Percentiles rank a stretch among this genome's conserved stretches.
phyloP scores from a whole-genome alignment of 2,797 vertebrate genomes.

The Fundulus diaphanus region DNA sequence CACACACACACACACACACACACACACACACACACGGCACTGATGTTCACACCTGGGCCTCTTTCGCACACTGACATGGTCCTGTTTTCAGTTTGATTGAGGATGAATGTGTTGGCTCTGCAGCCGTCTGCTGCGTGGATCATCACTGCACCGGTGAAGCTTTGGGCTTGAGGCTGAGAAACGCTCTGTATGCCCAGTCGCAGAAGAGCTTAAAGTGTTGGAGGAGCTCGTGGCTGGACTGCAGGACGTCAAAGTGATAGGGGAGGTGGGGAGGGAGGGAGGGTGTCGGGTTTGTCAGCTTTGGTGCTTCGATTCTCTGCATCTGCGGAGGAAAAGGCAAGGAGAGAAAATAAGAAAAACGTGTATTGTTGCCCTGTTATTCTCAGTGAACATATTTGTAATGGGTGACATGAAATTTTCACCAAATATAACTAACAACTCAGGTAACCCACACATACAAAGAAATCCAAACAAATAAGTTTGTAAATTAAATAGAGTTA shows the following conservation, averaged over 20 bases:
- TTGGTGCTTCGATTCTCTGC: constrained; percentile 75
- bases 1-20: constrained; percentile 63
- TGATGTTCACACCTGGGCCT: constrained; percentile 53
- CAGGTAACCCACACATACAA: neutral
- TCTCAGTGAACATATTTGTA: neutral
- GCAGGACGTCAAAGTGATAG: constrained; percentile 81
- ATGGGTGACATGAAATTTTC: neutral
- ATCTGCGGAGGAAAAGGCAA: constrained; percentile 66
- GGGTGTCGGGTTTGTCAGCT: constrained; percentile 63
- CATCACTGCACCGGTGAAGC: constrained; percentile 66
- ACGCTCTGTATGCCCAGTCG: constrained; percentile 84
- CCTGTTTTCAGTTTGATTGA: constrained; percentile 55
- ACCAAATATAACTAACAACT: neutral
- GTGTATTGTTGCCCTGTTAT: neutral
- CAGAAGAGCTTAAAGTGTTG: constrained; percentile 85
- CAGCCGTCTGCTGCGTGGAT: constrained; percentile 36
- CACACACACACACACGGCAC: constrained; percentile 54
- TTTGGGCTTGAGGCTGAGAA: constrained; percentile 82
- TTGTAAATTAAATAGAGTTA: neutral
- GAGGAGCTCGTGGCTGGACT: constrained; percentile 84
- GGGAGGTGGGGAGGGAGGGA: constrained; percentile 79
- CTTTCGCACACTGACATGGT: constrained; percentile 58
- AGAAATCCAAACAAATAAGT: neutral
- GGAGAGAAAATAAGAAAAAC: neutral
- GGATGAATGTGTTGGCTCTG: constrained; percentile 34